Evolutionary conservation across 2,113 vertebrate genomes (phyloP), one percentile per base, ranked within the genome.

Genomic region (Tragelaphus strepsiceros): DNA sequence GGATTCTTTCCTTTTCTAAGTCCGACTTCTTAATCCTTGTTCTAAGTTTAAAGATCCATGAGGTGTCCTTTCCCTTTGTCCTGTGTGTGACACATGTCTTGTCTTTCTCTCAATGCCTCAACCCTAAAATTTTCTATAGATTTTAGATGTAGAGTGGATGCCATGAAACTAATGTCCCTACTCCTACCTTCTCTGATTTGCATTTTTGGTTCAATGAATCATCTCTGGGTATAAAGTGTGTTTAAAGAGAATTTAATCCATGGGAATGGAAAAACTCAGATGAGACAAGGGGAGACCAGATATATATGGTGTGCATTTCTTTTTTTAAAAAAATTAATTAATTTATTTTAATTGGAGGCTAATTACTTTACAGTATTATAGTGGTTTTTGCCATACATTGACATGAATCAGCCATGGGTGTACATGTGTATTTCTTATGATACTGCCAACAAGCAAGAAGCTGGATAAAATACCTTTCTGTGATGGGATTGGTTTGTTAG

Each of bases 351-450:
- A 67, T 21, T 67, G 64, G 16, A 67, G 64, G 32, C 32, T 67
- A 21, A 67, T 67, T 67, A 30, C 61, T 62, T 62, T 62, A 67
- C 8, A 35, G 5, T 21, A 35, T 35, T 35, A 4, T 19, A 35
- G 32, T 21, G 17, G 17, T 5, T 67, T 67, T 67, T 35, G 17
- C n/a, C n/a, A 35, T 67, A 16, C 64, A 67, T 71, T 71, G 67
- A 22, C 67, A 71, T 71, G 67, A 71, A 35, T 22, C 19, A 22
- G 19, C n/a, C 67, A 39, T 71, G 19, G 67, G 19, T 71, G 9
- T 71, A 39, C n/a, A 35, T 77, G 58, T 81, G 0, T 89, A 17
- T 82, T 82, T 94, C 49, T 89, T 83, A 82, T 58, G 77, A 46
- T 49, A 51, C 30, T 83, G 15, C 30, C 53, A 49, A 15, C 46